Evolutionary conservation across 2,797 vertebrate genomes (phyloP), one percentile per base, ranked within the genome.

Genomic region (Melopsittacus undulatus): DNA sequence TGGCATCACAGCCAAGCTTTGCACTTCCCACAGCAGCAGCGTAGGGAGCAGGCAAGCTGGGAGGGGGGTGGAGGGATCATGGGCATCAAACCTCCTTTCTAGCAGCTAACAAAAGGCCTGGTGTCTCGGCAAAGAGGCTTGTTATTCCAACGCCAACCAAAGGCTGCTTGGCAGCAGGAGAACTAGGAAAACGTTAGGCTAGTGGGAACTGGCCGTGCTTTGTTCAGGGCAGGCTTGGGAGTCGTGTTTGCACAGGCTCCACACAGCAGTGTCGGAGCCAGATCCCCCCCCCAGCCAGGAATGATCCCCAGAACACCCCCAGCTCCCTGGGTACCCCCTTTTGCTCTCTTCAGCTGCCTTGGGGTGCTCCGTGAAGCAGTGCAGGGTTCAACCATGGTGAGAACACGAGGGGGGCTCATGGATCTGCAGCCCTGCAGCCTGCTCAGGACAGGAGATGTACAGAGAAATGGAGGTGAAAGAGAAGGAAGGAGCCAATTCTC

Each of bases 121-220:
- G 97, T 97, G 96, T 98, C 97, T 98, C 73, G 3, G 90, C 88
- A 86, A 83, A 97, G 96, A 97, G 84, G 83, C 95, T 88, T 91
- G 96, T 97, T 97, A 97, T 98, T 98, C 89, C 97, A 97, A 94
- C 82, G 74, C 95, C 90, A 97, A 94, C 61, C 94, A 72, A 92
- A 88, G 96, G 97, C 96, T 92, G 90, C 97, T 95, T 97, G 97
- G 98, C 97, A 98, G 94, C 88, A 6, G 92, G 83, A 92, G 92
- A 74, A 95, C 86, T 38, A 91, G 96, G 96, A 96, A 98, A 98
- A 98, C 64, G 93, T 97, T 96, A 77, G 95, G 93, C 51, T 89
- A 94, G 92, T 54, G 94, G 95, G 95, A 97, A 97, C 96, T 94
- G 83, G 91, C 90, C 26, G 46, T 1, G 74, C 94, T 96, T 94